A percentile compares a stretch with the other conserved stretches of the same genome.
Evolutionary conservation across 2,113 vertebrate species (phyloP).

Genomic region (Sciurus niger): DNA sequence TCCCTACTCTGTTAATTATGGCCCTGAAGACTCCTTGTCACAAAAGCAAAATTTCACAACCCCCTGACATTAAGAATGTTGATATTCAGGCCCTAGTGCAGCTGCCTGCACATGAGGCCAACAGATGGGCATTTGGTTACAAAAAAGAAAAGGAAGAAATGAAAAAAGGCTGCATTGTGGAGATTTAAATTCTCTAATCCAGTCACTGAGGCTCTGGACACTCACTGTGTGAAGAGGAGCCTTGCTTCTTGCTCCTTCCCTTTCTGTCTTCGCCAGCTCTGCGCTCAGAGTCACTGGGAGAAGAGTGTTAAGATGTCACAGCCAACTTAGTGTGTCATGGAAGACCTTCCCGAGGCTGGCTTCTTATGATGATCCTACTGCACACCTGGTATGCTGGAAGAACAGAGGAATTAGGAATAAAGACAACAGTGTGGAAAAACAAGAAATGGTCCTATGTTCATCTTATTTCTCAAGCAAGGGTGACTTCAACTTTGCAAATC

Average conservation of each 20-base stretch:
- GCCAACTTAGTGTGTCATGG: background rate
- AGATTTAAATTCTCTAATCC: constrained; percentile 16
- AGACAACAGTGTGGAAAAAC: background rate
- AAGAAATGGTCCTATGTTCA: background rate
- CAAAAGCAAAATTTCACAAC: constrained; percentile 77
- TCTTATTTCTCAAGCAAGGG: background rate
- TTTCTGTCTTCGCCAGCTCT: background rate
- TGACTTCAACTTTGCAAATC: background rate
- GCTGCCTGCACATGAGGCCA: constrained; percentile 73
- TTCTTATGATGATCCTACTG: background rate
- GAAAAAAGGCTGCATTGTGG: background rate
- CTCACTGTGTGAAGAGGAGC: background rate
- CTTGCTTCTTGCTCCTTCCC: background rate
- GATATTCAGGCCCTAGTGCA: constrained; percentile 21
- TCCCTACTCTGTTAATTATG: constrained; percentile 72
- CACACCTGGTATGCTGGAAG: background rate
- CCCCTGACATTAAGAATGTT: constrained; percentile 72
- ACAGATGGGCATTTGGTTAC: constrained; percentile 70
- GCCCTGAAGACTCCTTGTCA: constrained; percentile 79
- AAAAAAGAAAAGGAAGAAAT: background rate
- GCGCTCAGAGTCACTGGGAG: background rate
- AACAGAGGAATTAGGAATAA: background rate
- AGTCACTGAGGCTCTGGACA: background rate
- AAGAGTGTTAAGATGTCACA: background rate
- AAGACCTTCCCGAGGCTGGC: background rate